A percentile compares a stretch with the other conserved stretches of the same genome.
Evolutionary conservation across 1,140 invertebrate genomes (phyloP).

Genomic region (Marisa cornuarietis): DNA sequence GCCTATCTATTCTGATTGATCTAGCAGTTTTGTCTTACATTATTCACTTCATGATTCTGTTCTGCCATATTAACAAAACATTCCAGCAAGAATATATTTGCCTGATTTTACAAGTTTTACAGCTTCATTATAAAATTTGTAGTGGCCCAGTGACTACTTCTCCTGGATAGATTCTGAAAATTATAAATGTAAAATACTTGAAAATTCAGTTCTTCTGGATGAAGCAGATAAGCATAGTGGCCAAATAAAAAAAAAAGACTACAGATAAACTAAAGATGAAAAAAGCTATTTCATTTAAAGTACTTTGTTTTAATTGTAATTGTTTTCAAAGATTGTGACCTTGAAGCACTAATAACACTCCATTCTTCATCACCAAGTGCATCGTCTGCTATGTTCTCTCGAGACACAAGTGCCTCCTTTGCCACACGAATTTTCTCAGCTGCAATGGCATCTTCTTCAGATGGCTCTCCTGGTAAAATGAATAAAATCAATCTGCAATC

Average conservation of each 20-base stretch:
- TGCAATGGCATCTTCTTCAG: slow-evolving; percentile 10
- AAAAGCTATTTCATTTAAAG: neutral
- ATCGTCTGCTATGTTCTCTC: slow-evolving; percentile 63
- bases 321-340: slow-evolving; percentile 28
- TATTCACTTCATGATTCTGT: no score
- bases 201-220: no score
- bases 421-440: slow-evolving; percentile 30
- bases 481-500: neutral
- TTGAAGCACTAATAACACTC: slow-evolving; percentile 57
- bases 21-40: no score
- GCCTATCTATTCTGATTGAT: no score
- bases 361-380: slow-evolving; percentile 63
- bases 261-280: no score
- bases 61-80: no score
- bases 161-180: no score
- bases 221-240: no score
- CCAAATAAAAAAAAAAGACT: no score
- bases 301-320: neutral
- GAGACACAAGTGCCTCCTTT: slow-evolving; percentile 58
- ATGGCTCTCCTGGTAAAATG: slow-evolving; percentile 7
- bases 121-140: neutral
- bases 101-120: neutral
- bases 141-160: neutral
- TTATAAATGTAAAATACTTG: neutral
- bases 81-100: neutral